phyloP scores from a whole-genome alignment of 2,113 vertebrate genomes.

The Archilochus colubris region DNA sequence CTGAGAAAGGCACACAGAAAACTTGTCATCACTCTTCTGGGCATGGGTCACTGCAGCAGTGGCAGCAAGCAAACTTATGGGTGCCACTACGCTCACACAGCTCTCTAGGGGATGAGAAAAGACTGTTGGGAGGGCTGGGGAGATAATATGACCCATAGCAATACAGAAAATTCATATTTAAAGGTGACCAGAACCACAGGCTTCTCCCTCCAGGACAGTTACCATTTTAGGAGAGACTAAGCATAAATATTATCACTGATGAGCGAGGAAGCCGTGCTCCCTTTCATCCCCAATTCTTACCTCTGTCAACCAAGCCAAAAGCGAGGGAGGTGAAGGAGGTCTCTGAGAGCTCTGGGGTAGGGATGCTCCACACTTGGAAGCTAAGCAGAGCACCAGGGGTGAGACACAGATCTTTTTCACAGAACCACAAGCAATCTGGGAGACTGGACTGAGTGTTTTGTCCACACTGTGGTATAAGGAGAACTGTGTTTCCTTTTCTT shows the following conservation, averaged over 20 bases:
- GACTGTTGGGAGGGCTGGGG: not conserved
- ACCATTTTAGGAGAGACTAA: not conserved
- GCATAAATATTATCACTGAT: not conserved
- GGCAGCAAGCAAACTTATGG: not conserved
- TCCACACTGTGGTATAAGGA: not conserved
- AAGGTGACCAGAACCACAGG: not conserved
- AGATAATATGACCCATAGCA: not conserved
- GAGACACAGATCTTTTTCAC: not conserved
- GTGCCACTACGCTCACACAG: rapidly evolving
- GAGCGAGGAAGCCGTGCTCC: not conserved
- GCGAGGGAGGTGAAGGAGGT: not conserved
- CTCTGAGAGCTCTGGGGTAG: not conserved
- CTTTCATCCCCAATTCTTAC: not conserved
- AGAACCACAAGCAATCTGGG: not conserved
- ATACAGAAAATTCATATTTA: not conserved
- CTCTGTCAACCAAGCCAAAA: not conserved
- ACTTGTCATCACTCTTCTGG: not conserved
- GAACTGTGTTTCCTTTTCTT: not conserved
- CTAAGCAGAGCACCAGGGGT: not conserved
- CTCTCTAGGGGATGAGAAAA: not conserved
- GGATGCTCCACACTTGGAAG: not conserved
- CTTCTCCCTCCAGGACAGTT: not conserved
- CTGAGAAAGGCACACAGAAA: not conserved
- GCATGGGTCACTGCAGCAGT: not conserved
- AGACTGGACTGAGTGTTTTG: not conserved